Percentiles rank a stretch among this genome's conserved stretches.
phyloP scores from a whole-genome alignment of 2,888 invertebrate species.

The Dryobotodes eremita region DNA sequence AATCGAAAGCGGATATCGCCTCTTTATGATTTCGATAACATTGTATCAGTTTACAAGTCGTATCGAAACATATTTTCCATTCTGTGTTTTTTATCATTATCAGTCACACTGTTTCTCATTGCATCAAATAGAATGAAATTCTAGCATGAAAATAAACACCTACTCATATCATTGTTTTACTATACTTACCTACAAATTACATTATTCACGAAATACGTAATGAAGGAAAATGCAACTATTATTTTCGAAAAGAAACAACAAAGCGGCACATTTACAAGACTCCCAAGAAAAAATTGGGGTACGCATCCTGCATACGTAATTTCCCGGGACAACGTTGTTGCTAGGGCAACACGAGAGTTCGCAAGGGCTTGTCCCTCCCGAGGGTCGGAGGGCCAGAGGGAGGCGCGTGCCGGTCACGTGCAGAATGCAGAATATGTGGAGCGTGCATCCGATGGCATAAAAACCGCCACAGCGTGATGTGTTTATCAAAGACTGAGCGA shows the following conservation, averaged over 20 bases:
- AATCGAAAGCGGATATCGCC: constrained; percentile 10
- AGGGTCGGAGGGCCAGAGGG: constrained; percentile 58
- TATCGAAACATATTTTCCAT: constrained; percentile 12
- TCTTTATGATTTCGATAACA: constrained; percentile 32
- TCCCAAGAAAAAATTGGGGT: constrained; percentile 61
- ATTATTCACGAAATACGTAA: not conserved
- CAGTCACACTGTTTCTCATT: constrained; percentile 22
- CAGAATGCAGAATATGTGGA: constrained; percentile 71
- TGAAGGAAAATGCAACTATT: not conserved
- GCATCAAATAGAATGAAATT: not conserved
- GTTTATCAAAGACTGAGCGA: constrained; percentile 74
- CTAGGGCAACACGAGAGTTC: constrained; percentile 56
- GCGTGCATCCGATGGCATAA: constrained; percentile 73
- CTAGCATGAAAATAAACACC: not conserved
- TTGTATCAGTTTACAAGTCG: not conserved
- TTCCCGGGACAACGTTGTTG: constrained; percentile 68
- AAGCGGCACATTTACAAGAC: constrained; percentile 27
- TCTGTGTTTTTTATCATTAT: constrained; percentile 13
- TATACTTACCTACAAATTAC: not conserved
- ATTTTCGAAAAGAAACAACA: constrained; percentile 15
- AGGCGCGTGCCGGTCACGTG: constrained; percentile 77
- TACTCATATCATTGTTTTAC: not conserved
- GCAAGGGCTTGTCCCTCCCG: constrained; percentile 61
- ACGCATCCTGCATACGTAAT: constrained; percentile 73
- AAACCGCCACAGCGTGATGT: constrained; percentile 75